Base-by-base conservation (phyloP, 2,888 invertebrate genomes). In the Lithodes maja region DNA sequence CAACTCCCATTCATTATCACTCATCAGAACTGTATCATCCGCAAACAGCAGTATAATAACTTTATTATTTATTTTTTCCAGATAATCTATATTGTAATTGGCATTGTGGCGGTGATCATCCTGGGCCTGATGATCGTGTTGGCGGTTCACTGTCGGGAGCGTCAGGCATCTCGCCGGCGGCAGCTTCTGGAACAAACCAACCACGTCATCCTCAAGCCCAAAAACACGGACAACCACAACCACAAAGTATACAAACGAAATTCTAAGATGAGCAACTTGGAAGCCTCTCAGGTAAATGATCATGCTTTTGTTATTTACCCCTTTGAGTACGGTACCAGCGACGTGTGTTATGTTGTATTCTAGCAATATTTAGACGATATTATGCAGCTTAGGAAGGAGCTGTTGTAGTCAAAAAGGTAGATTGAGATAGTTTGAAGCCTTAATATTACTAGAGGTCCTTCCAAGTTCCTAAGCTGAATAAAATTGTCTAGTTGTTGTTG, bases 181-280 rank as follows among this genome's bases (percentile, higher is more conserved):
- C 88, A 88, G 68, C 78, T 85, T 17, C 52, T 90, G 2, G 88
- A 90, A 75, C 90, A 90, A 71, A 89, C 90, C 77, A 91, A 91
- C 74, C 89, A 91, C 50, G 89, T 91, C 49, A 86, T 89, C 33
- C 85, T 91, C 61, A 91, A 91, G 54, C 89, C 91, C 50, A 91
- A 91, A 83, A 91, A 88, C 74, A 88, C 88, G n/a, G 90, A 90
- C 83, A 90, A 90, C 79, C 90, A 90, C 75, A 92, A 92, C 53
- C 90, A 83, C 83, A 87, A 85, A 71, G 83, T 89, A 90, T 95
- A 95, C 92, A 95, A 95, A 92, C 94, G 96, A 68, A 95, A 95
- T 85, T 96, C 96, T 74, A 98, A 98, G 94, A 95, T 98, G 92
- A 97, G 97, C 93, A 98, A 98, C 93, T 94, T 97, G 91, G 97